Evolutionary conservation across 2,113 vertebrate species (phyloP), one percentile per base, ranked within the genome.

Genomic region (Pluvianellus socialis): DNA sequence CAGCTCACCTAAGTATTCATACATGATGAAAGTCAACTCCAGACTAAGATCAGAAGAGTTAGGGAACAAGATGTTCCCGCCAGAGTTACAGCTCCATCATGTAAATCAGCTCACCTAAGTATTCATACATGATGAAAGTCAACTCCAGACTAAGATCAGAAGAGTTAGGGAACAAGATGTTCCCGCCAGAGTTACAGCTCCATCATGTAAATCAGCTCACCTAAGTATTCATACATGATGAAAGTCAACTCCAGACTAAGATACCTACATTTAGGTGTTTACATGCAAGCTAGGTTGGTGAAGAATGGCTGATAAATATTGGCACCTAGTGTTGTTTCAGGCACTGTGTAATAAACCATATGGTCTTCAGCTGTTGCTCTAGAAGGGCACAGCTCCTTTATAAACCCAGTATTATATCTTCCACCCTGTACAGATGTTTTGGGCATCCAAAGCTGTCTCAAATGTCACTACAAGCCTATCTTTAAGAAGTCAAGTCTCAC

Each of bases 401-500:
- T 23, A 72, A 72, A 26, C 5, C 26, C 9, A 30, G 1, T 26
- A n/a, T 44, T n/a, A 11, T 61, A 44, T n/a, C 40, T 77, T 67
- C 14, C 14, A 73, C 8, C 4, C 17, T 1, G 0, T n/a, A 10
- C 1, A 1, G n/a, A 61, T 44, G 9, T 53, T 26, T 72, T 49
- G n/a, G 45, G 55, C 42, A 33, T 3, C 45, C 26, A 42, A 53
- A 47, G 22, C 21, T 61, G 24, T 66, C 24, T 66, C 24, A 66
- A 11, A 53, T 72, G 15, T 47, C 58, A 45, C 58, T 61, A 59
- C 11, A 61, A 27, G 20, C 10, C 24, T 59, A 26, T 47, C 45
- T 67, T 66, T 61, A 73, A 17, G 38, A 84, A 73, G 12, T 2
- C 21, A 84, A 53, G 35, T 73, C 18, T 53, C 45, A 88, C 21